phyloP scores from a whole-genome alignment of 1,140 invertebrate genomes.

The Acromyrmex heyeri region DNA sequence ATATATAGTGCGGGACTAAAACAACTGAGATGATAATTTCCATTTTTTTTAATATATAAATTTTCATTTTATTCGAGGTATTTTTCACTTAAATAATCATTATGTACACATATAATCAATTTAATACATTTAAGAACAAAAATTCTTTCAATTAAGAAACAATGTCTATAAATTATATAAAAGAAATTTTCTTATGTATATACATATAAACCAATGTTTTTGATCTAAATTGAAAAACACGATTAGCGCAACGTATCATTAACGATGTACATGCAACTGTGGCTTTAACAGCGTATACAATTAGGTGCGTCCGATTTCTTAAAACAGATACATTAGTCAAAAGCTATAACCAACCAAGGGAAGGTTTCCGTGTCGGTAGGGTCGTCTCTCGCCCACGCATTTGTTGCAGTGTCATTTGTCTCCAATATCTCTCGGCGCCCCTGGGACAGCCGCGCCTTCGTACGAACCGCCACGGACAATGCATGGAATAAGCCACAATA shows the following conservation, averaged over 20 bases:
- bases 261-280: conserved; percentile 19
- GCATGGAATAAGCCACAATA: conserved; percentile 84
- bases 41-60: background rate
- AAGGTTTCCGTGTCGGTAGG: conserved; percentile 61
- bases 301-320: conserved; percentile 60
- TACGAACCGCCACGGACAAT: conserved; percentile 77
- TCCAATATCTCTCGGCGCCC: conserved; percentile 84
- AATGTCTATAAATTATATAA: background rate
- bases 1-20: background rate
- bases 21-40: background rate
- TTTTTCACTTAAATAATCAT: background rate
- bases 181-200: background rate
- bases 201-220: background rate
- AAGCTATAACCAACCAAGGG: conserved; percentile 51
- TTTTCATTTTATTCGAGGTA: background rate
- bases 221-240: conserved; percentile 11
- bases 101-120: background rate
- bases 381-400: conserved; percentile 81
- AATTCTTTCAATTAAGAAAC: background rate
- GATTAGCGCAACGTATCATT: conserved; percentile 12
- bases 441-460: conserved; percentile 67
- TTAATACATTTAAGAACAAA: background rate
- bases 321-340: conserved; percentile 63
- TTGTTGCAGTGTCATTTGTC: conserved; percentile 86
- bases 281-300: conserved; percentile 12